Evolutionary conservation across 2,888 invertebrate genomes (phyloP), one percentile per base, ranked within the genome.

Genomic region (Mycalesis mineus): DNA sequence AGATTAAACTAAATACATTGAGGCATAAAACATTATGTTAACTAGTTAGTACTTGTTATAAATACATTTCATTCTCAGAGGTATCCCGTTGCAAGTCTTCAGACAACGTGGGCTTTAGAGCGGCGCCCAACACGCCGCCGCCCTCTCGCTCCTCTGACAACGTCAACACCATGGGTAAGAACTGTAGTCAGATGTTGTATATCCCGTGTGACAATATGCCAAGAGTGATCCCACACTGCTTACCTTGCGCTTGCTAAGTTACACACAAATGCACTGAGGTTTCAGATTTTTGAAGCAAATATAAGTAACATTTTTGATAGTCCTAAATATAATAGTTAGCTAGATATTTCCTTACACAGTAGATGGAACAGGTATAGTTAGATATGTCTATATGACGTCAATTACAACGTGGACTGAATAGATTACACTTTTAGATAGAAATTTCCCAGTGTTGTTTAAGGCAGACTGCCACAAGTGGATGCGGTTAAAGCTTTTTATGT

Each of bases 81-180:
- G 89, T 89, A 48, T 88, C 89, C 28, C 86, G 89, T 47, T 89
- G 88, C 79, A 88, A 88, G 73, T 89, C 89, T 61, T 82, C 88
- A 52, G 89, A 89, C 64, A 83, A 89, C 68, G 89, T 89, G 58
- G 89, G 89, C 44, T 64, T 65, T 1, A 84, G 77, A 59, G 57
- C 66, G 11, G 67, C 78, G 11, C 68, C 82, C n/a, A 76, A 77
- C 45, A 86, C 89, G 11, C 89, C 89, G 53, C 88, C 89, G 31
- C 88, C 89, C 0, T 89, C 88, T 7, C 81, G 89, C 7, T 89
- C 89, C 1, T 88, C 89, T 0, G 89, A 89, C 60, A 87, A 89
- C 65, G 88, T 89, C 59, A 89, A 89, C 65, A 87, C 83, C 4
- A 88, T 89, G 81, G 89, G 89, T 89, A 69, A 76, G n/a, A n/a